These are phyloP conservation scores for Limnephilus rhombicus DNA, from an alignment of 2,888 invertebrate species.

Conservation along the genomic window DNA sequence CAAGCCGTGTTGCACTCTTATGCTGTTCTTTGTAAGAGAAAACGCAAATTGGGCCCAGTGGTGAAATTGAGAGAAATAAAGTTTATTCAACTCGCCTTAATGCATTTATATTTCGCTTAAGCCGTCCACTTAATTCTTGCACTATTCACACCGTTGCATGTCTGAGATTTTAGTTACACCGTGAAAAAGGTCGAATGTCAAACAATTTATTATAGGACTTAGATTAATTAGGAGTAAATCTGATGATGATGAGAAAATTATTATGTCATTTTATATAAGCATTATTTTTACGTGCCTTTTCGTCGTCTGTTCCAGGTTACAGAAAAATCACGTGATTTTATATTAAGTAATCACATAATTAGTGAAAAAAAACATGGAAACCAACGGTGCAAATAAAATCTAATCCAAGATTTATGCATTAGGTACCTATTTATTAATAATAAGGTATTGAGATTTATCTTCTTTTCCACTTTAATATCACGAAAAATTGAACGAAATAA, in stretches of 20 bases:
- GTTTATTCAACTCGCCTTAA: background rate
- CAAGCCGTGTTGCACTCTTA: background rate
- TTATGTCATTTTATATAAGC: background rate
- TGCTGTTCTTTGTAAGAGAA: background rate
- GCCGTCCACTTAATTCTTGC: background rate
- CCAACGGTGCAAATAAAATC: no score
- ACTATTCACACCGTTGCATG: background rate
- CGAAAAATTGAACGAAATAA: no score
- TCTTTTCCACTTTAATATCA: no score
- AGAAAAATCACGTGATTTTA: no score
- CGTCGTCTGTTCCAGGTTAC: no score
- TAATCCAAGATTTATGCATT: no score
- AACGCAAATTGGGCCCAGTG: background rate
- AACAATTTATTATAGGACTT: background rate
- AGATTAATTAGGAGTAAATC: background rate
- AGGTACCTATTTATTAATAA: no score
- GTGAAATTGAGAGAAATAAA: background rate
- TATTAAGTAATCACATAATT: no score
- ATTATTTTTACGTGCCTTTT: background rate
- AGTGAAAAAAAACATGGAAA: no score
- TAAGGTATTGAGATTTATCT: no score
- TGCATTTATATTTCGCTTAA: background rate
- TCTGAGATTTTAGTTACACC: background rate
- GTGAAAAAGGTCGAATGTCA: background rate
- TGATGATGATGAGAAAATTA: background rate